Evolutionary conservation across 30 jellyfish, hydroid and myxozoan species (phyloP), one percentile per base, ranked within the genome.

Genomic region (Aurelia aurita): DNA sequence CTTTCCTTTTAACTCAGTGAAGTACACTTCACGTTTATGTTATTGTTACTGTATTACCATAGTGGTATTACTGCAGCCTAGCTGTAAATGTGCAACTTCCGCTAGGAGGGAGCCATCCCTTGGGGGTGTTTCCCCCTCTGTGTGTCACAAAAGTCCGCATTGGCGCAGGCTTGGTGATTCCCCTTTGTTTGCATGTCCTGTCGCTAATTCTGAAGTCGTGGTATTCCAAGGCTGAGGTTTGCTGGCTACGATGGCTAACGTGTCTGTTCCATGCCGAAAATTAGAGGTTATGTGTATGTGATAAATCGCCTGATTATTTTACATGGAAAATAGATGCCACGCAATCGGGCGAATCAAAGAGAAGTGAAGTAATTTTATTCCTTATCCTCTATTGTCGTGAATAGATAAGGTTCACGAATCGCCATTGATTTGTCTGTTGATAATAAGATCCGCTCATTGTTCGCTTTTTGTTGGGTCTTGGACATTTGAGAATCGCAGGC

Each of bases 221-320:
- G 75, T 59, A 28, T 44, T 74, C 86, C 86, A 39, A 57, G 86
- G 58, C 75, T 74, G 75, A 54, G 76, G 75, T 57, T 73, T 59
- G 86, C 51, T 39, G 51, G 51, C 51, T 39, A 15, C 51, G 1
- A 29, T 58, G 63, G 86, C 66, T 73, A 74, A 35, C 74, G 66
- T 73, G 86, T 54, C 29, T 57, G 58, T 26, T 47, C 86, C n/a
- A 64, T 74, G 86, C 86, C 86, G 86, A 74, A 72, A 73, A 74
- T 74, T 74, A 74, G 82, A 79, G 35, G 68, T 39, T 80, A 79
- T 79, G 90, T 79, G 89, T 80, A 79, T 79, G 90, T 79, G 89
- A 59, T 60, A 63, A 77, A 77, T 61, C 79, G 79, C 71, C 47
- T 44, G 90, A 66, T 67, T 79, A 81, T 72, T 79, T 53, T 8